Evolutionary conservation across 2,797 vertebrate species (phyloP).

Genomic region (Acanthornis magna): DNA sequence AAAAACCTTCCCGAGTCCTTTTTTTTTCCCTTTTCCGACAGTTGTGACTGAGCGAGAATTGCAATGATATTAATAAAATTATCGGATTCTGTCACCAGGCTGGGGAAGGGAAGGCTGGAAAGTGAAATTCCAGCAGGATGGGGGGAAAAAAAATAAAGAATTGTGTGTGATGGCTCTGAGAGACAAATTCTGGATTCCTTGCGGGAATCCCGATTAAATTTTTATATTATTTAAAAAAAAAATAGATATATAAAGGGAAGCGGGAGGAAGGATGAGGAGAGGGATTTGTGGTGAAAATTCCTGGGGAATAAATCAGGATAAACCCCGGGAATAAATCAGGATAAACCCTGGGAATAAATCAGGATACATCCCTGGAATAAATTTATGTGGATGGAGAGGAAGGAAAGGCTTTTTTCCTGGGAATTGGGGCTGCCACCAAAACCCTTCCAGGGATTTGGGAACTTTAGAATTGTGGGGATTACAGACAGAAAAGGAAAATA

Average conservation of each 20-base stretch:
- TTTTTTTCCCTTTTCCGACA: no score
- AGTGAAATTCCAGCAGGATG: not conserved
- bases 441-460: not conserved
- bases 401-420: not conserved
- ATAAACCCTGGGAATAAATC: no score
- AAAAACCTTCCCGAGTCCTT: accelerated
- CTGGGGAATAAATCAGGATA: not conserved
- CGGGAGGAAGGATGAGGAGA: not conserved
- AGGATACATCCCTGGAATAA: not conserved
- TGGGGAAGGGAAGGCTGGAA: not conserved
- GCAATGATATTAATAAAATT: accelerated
- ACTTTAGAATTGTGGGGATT: not conserved
- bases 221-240: not conserved
- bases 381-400: not conserved
- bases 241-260: not conserved
- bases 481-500: not conserved
- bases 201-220: not conserved
- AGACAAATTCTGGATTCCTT: not conserved
- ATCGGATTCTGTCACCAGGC: accelerated
- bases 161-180: not conserved
- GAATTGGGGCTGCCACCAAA: no score
- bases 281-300: not conserved
- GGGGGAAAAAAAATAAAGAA: not conserved
- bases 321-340: not conserved
- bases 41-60: no score